These are phyloP conservation scores for Gobiocypris rarus DNA, from an alignment of 2,113 vertebrate genomes.

Conservation along the genomic window DNA sequence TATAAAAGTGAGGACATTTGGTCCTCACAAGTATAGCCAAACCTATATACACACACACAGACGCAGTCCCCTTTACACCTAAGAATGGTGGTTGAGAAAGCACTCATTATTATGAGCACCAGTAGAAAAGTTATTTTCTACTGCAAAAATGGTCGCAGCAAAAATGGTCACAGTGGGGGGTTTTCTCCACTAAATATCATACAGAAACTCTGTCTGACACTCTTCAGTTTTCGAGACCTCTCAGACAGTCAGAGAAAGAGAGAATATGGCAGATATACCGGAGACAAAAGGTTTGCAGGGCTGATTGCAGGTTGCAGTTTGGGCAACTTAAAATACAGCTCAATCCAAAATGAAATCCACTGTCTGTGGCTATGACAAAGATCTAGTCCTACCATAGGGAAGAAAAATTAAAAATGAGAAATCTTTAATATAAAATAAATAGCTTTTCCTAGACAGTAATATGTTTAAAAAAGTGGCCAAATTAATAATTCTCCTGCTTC, in stretches of 20 bases:
- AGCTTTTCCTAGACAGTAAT: background rate
- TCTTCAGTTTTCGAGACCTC: background rate
- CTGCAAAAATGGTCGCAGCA: constrained; percentile 16
- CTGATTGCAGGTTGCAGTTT: constrained; percentile 3
- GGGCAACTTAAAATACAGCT: background rate
- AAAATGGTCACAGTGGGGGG: background rate
- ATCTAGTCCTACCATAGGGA: background rate
- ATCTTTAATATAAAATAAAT: background rate
- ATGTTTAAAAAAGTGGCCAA: background rate
- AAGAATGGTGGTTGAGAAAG: constrained; percentile 26
- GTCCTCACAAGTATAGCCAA: no score
- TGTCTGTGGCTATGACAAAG: background rate
- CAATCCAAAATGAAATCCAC: background rate
- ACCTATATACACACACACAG: background rate
- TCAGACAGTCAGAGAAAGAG: background rate
- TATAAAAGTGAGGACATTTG: no score
- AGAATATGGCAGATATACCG: background rate
- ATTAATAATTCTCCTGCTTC: background rate
- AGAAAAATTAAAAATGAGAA: background rate
- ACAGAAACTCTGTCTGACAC: constrained; percentile 12
- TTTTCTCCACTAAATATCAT: background rate
- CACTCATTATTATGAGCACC: constrained; percentile 1
- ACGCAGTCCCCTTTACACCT: constrained; percentile 22
- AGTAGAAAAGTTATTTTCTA: constrained; percentile 36
- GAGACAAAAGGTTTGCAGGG: background rate